Evolutionary conservation across 1,140 invertebrate genomes (phyloP).

Genomic region (Neodiprion pinetum): DNA sequence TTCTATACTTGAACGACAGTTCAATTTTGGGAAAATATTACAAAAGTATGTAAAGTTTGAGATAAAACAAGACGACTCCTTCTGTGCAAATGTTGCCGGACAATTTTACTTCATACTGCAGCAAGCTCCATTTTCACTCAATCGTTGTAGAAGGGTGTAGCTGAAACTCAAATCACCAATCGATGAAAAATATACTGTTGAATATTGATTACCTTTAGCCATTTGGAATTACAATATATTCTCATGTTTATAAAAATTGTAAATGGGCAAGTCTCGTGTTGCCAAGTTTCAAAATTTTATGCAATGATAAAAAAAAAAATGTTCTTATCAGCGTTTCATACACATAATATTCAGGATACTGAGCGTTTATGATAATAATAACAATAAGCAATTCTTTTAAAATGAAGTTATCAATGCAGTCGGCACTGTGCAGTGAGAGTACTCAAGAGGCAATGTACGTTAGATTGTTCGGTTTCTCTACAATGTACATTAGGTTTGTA

Average conservation of each 20-base stretch:
- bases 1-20: neutral
- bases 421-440: too few relatives aligned
- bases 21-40: constrained; percentile 19
- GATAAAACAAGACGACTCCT: constrained; percentile 15
- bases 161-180: constrained; percentile 36
- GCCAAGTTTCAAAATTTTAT: neutral
- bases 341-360: constrained; percentile 14
- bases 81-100: constrained; percentile 13
- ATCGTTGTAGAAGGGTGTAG: constrained; percentile 25
- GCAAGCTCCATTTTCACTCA: constrained; percentile 27
- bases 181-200: constrained; percentile 28
- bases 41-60: constrained; percentile 13
- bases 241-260: neutral
- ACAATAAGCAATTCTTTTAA: neutral
- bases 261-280: neutral
- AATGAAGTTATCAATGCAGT: too few relatives aligned
- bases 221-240: constrained; percentile 6
- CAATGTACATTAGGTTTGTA: too few relatives aligned
- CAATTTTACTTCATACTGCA: constrained; percentile 25
- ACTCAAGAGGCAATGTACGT: too few relatives aligned
- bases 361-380: constrained; percentile 18
- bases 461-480: too few relatives aligned
- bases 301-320: neutral
- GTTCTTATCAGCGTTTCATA: neutral
- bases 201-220: constrained; percentile 5